Evolutionary conservation across 2,797 vertebrate species (phyloP).

Genomic region (Enteromius paludinosus): DNA sequence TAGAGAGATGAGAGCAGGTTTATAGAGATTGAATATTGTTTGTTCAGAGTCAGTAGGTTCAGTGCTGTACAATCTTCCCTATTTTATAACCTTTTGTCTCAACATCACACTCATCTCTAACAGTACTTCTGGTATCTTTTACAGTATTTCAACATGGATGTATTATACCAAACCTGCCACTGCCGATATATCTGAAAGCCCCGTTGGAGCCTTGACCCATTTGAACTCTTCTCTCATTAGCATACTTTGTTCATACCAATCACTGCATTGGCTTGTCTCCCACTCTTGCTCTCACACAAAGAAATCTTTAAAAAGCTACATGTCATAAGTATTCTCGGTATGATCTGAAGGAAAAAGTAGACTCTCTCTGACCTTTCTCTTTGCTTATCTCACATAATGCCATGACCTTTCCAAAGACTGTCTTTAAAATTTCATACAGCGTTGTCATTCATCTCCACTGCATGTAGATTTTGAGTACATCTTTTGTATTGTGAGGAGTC

Average conservation of each 20-base stretch:
- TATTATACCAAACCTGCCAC: slow-evolving; percentile 28
- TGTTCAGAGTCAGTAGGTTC: slow-evolving; percentile 1
- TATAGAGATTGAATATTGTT: slow-evolving; percentile 18
- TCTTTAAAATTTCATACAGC: slow-evolving; percentile 75
- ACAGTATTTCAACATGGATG: slow-evolving; percentile 14
- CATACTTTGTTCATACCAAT: slow-evolving; percentile 55
- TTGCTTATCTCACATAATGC: slow-evolving; percentile 78
- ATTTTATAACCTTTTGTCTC: slow-evolving; percentile 34
- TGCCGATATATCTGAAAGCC: slow-evolving; percentile 7
- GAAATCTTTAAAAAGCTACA: slow-evolving; percentile 64
- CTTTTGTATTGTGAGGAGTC: slow-evolving; percentile 48
- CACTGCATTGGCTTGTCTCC: slow-evolving; percentile 18
- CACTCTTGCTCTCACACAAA: slow-evolving; percentile 15
- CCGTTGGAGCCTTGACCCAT: slow-evolving; percentile 26
- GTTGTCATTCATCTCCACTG: slow-evolving; percentile 61
- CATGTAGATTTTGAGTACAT: slow-evolving; percentile 43
- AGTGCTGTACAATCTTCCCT: neutral
- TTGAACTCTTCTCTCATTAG: slow-evolving; percentile 62
- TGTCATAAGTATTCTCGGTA: slow-evolving; percentile 72
- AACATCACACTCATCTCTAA: slow-evolving; percentile 1
- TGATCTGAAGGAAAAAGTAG: slow-evolving; percentile 74
- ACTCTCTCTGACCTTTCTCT: slow-evolving; percentile 81
- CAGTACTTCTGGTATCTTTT: slow-evolving; percentile 3
- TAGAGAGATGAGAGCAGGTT: slow-evolving; percentile 1
- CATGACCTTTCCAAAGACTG: slow-evolving; percentile 78